Base-by-base conservation (phyloP, 2,888 invertebrate species). In the Drosophila vallismaia region DNA sequence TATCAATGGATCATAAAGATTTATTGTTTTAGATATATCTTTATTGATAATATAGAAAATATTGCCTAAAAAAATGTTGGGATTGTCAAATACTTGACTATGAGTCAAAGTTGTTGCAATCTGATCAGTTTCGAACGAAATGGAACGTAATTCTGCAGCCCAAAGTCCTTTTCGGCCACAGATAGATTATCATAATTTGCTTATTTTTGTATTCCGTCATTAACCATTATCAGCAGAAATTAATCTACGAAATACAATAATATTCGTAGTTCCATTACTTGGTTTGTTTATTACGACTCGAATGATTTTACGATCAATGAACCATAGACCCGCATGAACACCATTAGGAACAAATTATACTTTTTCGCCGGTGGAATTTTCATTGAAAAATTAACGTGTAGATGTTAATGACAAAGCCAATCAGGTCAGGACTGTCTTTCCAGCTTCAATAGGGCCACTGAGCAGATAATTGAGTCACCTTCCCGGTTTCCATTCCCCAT, bases 321-420 rank as follows among this genome's bases (percentile, higher is more conserved):
- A 55, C 50, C 57, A 46, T 12, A 51, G 19, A 31, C 14, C 36
- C 29, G 10, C 31, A 26, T 10, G 46, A 10, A 7, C 8, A 51
- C 19, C 59, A 19, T 46, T 52, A 28, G 29, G 14, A 29, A 10
- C 42, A 4, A 28, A 36, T 38, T 36, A 8, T 36, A 4, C 12
- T 29, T 45, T 33, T 19, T 2, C 4, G 7, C 3, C 38, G 9
- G 42, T 42, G 12, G 29, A 19, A 29, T 56, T 54, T 54, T 49
- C 31, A 48, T 44, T 49, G 44, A 69, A 68, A 55, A 60, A 50
- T 78, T 78, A 62, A 10, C 60, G 53, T 62, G 12, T 33, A 19
- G 6, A 38, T 52, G 64, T 29, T 75, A 76, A 79, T 79, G 76
- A 56, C 36, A 59, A 19, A n/a, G 10, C 33, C 50, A 52, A 57